Evolutionary conservation across 2,113 vertebrate genomes (phyloP).

Genomic region (Pionites leucogaster): DNA sequence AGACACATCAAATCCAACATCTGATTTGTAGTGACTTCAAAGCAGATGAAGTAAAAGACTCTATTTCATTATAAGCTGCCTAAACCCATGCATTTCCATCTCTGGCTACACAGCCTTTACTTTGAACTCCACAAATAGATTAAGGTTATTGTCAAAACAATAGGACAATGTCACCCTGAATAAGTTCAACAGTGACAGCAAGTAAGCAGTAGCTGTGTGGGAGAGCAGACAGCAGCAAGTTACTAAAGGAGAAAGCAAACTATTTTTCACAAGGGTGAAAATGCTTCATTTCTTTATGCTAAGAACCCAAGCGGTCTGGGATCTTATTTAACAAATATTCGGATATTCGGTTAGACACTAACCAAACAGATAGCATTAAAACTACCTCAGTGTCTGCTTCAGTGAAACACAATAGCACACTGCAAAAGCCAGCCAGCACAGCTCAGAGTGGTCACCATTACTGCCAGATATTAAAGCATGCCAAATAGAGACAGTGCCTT

Average conservation of each 20-base stretch:
- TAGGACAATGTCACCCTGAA: not conserved
- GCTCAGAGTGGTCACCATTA: not conserved
- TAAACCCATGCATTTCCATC: constrained; percentile 6
- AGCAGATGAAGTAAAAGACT: not conserved
- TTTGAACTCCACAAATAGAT: constrained; percentile 31
- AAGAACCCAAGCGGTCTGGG: not conserved
- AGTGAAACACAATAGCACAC: not conserved
- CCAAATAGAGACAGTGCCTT: not conserved
- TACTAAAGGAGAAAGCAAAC: not conserved
- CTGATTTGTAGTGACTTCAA: constrained; percentile 24
- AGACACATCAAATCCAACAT: constrained; percentile 20
- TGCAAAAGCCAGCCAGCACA: not conserved
- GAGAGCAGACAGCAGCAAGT: not conserved
- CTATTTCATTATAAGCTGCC: constrained; percentile 32
- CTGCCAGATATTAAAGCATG: not conserved
- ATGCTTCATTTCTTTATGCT: not conserved
- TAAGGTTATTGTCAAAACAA: constrained; percentile 49
- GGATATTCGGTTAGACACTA: not conserved
- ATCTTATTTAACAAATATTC: not conserved
- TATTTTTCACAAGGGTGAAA: not conserved
- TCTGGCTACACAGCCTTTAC: not conserved
- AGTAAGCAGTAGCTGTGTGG: not conserved
- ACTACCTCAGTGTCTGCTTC: not conserved
- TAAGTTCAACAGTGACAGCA: not conserved
- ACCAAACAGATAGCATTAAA: not conserved